Base-by-base conservation (phyloP, 2,888 invertebrate genomes). In the Merodon equestris region DNA sequence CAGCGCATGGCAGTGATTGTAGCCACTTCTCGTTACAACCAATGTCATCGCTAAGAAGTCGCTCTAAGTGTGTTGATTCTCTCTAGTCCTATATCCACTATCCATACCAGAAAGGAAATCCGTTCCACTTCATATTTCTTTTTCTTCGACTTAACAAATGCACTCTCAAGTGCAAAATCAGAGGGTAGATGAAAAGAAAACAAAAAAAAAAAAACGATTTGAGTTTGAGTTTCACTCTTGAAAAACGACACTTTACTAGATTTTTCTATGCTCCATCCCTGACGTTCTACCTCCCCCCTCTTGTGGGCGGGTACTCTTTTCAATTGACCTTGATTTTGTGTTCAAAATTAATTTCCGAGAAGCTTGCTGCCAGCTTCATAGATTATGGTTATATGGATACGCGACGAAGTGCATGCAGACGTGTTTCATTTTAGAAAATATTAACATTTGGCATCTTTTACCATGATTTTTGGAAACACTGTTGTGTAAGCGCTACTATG, bases 61-160 rank as follows among this genome's bases (percentile, higher is more conserved):
- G 7, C 27, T 27, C 27, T 27, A 7, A 27, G 3, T 27, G 27
- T 27, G 27, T 27, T 27, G 27, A 27, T 27, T 27, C 7, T 27
- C n/a, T n/a, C 27, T 27, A 27, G 3, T 27, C 27, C 27, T 66
- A 17, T 45, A 57, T 72, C 13, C 15, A 50, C 10, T 72, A 51
- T 51, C 51, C 51, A 63, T 51, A 53, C 14, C 45, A 64, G 36
- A 72, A 57, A 57, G 72, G 72, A 72, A 19, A 56, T 66, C 66
- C 66, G 53, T 72, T 64, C 27, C 15, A 14, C 36, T 53, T 47
- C 19, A 10, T 9, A 14, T 40, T 48, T 27, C 10, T 42, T 38
- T 13, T 19, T 38, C 14, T 14, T 1, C 17, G 18, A 40, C 48
- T 38, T 60, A 3, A 14, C 40, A 42, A 60, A 60, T 60, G 48